phyloP scores from a whole-genome alignment of 1,140 invertebrate species.

The Cardiocondyla obscurior region DNA sequence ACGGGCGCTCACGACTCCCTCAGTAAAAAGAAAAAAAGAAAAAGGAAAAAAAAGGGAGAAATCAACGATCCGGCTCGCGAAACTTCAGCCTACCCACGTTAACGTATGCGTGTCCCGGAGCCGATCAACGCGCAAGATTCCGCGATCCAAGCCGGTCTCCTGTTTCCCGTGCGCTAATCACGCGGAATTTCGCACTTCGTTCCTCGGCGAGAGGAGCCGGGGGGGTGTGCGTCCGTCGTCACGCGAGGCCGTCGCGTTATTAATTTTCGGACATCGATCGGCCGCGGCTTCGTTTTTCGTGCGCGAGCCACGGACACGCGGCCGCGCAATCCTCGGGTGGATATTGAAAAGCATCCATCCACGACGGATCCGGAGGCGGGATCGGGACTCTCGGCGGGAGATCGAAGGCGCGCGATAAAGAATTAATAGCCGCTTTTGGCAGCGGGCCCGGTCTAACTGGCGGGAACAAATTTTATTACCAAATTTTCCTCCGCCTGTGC shows the following conservation, averaged over 20 bases:
- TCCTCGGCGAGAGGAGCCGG: slow-evolving; percentile 8
- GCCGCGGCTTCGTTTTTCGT: background rate
- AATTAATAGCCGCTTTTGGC: slow-evolving; percentile 84
- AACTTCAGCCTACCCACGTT: background rate
- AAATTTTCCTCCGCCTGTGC: slow-evolving; percentile 78
- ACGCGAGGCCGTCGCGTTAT: background rate
- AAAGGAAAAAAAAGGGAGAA: slow-evolving; percentile 2
- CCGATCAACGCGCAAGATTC: background rate
- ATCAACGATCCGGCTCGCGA: slow-evolving; percentile 13
- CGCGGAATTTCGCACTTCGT: background rate
- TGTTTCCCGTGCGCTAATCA: slow-evolving; percentile 1
- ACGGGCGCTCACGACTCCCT: background rate
- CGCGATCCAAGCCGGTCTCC: background rate
- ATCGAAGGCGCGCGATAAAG: slow-evolving; percentile 81
- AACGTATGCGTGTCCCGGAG: background rate
- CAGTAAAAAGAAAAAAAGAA: background rate
- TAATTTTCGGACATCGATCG: slow-evolving; percentile 19
- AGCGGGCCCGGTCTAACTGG: slow-evolving; percentile 78
- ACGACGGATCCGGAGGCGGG: slow-evolving; percentile 30
- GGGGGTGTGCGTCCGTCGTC: background rate
- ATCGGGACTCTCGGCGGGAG: slow-evolving; percentile 56
- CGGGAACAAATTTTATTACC: slow-evolving; percentile 84
- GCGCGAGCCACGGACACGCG: background rate
- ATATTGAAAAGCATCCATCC: slow-evolving; percentile 80
- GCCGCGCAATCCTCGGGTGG: slow-evolving; percentile 55